Percentiles rank a stretch among this genome's conserved stretches.
These are phyloP conservation scores for Hycleus cichorii DNA, from an alignment of 1,140 invertebrate genomes.

Conservation along the genomic window DNA sequence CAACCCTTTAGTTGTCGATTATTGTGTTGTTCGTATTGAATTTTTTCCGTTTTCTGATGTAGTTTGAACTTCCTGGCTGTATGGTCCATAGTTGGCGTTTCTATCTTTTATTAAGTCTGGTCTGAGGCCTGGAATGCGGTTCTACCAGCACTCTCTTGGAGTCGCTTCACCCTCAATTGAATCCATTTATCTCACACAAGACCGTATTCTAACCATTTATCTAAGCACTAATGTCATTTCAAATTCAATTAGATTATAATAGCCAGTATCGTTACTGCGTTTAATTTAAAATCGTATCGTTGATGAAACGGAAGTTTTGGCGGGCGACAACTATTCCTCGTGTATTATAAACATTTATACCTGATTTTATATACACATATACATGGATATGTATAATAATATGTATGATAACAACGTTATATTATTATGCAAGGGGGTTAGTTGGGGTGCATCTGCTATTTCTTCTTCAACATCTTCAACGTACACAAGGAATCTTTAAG, in stretches of 20 bases:
- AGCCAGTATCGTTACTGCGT: not conserved
- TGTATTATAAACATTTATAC: no score
- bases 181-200: slow-evolving; percentile 11
- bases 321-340: no score
- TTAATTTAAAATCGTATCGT: no score
- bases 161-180: slow-evolving; percentile 14
- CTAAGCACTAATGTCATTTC: not conserved
- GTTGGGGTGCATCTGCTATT: slow-evolving; percentile 6
- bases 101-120: slow-evolving; percentile 15
- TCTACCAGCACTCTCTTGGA: slow-evolving; percentile 10
- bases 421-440: no score
- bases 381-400: no score
- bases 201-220: not conserved
- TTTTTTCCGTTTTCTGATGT: not conserved
- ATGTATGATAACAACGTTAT: no score
- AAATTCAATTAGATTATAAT: not conserved
- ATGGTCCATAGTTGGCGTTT: slow-evolving; percentile 12
- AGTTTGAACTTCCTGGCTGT: slow-evolving; percentile 10
- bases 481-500: not conserved
- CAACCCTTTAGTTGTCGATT: no score
- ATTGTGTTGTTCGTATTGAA: no score
- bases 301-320: not conserved
- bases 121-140: slow-evolving; percentile 14
- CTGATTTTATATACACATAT: no score
- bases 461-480: not conserved